Evolutionary conservation across 92 coral and sea anemone genomes (phyloP), one percentile per base, ranked within the genome.

Genomic region (Plumapathes pennacea): DNA sequence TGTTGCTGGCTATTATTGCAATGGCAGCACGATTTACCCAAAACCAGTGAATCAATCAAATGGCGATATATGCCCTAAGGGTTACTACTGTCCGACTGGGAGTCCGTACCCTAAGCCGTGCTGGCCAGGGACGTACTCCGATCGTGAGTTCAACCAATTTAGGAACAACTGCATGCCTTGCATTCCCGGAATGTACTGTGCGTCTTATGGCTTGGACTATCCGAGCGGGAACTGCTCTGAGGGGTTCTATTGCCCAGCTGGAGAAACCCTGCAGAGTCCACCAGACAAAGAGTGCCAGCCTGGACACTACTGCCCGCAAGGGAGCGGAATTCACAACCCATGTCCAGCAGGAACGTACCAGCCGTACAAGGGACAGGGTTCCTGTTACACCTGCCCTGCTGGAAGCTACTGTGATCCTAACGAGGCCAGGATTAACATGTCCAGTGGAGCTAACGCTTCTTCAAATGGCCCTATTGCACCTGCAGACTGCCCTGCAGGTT

Each of bases 351-450:
- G 99, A 38, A 64, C 62, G 13, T 94, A 94, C 50, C 99, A 94
- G 53, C 99, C 99, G 0, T 76, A 81, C 61, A 42, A 70, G 20
- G 25, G 88, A 46, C 71, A 80, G 53, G 82, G 85, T 0, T 49
- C 48, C 10, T 94, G 99, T 36, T 55, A 76, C 34, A 56, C 26
- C 7, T 94, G 99, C 40, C 99, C 99, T 13, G 89, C 82, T 10
- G 99, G 99, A 33, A 94, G 96, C 43, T 94, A 88, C 51, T 94
- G 99, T 57, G 99, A 94, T 50, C 99, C 99, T 12, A 86, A 90
- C 39, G 97, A 94, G 51, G 94, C 99, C 0, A 72, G 88, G 56
- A 39, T 74, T 29, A 94, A 94, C 68, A 46, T 69, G 43, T 88
- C 96, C 9, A 83, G 99, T 72, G 87, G 82, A 24, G 81, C 78